Conservation (phyloP, 2,888 invertebrate genomes). For the Coleophora deauratella region DNA sequence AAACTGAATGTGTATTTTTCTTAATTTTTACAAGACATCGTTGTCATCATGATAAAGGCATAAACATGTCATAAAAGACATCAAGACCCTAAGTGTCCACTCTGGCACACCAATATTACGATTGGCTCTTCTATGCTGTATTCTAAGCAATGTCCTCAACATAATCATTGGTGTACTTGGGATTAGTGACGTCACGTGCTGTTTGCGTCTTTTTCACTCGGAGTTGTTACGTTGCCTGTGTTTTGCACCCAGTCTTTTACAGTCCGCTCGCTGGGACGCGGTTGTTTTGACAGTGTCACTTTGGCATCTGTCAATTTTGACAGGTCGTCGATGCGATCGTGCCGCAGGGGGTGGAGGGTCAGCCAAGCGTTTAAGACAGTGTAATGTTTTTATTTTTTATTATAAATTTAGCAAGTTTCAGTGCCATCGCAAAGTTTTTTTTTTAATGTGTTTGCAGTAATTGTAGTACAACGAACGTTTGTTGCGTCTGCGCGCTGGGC, state of each 20-base stretch:
- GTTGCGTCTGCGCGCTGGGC: neutral
- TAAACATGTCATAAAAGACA: too few relatives aligned
- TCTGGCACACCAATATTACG: too few relatives aligned
- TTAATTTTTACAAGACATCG: too few relatives aligned
- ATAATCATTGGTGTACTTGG: constrained; percentile 56
- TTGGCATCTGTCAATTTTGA: constrained; percentile 5
- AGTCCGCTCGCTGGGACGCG: constrained; percentile 8
- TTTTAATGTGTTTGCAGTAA: constrained; percentile 11
- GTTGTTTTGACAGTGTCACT: constrained; percentile 15
- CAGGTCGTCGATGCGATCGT: constrained; percentile 8
- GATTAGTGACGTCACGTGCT: constrained; percentile 35
- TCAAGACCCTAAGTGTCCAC: too few relatives aligned
- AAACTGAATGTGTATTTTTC: too few relatives aligned
- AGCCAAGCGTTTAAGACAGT: constrained; percentile 16
- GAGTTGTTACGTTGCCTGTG: constrained; percentile 13
- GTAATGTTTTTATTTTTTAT: constrained; percentile 20
- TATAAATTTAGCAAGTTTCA: constrained; percentile 24
- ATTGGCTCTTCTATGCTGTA: too few relatives aligned
- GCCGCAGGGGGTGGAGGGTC: neutral
- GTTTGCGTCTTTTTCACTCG: constrained; percentile 26
- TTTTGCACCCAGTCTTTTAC: neutral
- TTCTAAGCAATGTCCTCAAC: constrained; percentile 52
- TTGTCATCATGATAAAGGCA: too few relatives aligned
- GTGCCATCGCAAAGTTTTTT: constrained; percentile 26
- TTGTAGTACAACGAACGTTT: constrained; percentile 12